These are phyloP conservation scores for Lota lota DNA, from an alignment of 2,113 vertebrate species.

Conservation along the genomic window DNA sequence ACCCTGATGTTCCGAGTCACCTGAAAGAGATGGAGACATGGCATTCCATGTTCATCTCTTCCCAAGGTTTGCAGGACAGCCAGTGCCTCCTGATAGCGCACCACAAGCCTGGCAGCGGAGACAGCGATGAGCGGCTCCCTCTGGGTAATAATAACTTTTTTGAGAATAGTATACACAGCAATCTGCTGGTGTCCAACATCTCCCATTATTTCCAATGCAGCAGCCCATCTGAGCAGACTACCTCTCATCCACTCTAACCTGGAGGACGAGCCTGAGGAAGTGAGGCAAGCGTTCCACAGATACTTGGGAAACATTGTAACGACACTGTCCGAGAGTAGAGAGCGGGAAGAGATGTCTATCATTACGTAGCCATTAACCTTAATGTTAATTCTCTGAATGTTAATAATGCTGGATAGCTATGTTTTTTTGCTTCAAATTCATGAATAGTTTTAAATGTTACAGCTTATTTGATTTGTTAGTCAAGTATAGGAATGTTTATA, in stretches of 20 bases:
- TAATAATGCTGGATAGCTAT: background rate
- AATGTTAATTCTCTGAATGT: background rate
- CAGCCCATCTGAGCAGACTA: conserved; percentile 80
- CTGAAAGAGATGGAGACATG: conserved; percentile 88
- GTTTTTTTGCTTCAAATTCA: too few relatives aligned
- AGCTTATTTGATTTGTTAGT: too few relatives aligned
- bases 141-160: conserved; percentile 74
- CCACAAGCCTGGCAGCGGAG: conserved; percentile 84
- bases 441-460: too few relatives aligned
- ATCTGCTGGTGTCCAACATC: background rate
- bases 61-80: conserved; percentile 80
- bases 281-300: conserved; percentile 81
- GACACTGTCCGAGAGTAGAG: conserved; percentile 86
- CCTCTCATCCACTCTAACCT: conserved; percentile 87
- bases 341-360: conserved; percentile 92
- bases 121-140: conserved; percentile 62
- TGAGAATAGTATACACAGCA: too few relatives aligned
- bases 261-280: conserved; percentile 89
- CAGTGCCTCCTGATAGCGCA: conserved; percentile 94
- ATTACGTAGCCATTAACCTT: conserved; percentile 70
- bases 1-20: conserved; percentile 86
- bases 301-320: conserved; percentile 82
- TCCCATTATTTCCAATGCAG: conserved; percentile 60
- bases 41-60: conserved; percentile 85
- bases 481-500: too few relatives aligned